These are phyloP conservation scores for Rotaria sp. DNA, from an alignment of 2,888 invertebrate species.

Conservation along the genomic window DNA sequence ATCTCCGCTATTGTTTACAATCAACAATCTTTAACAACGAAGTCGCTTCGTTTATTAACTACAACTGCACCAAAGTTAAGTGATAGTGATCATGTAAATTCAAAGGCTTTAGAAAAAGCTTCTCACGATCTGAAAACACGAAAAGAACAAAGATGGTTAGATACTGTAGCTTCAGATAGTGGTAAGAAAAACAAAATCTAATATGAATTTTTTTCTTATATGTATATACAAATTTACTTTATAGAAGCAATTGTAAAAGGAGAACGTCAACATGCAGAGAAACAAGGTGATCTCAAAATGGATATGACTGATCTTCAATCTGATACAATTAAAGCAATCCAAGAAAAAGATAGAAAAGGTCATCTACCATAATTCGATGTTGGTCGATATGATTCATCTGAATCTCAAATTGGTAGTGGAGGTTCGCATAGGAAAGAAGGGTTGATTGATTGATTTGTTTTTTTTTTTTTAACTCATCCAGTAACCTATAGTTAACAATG, in stretches of 20 bases:
- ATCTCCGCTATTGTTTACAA: background rate
- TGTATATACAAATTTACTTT: background rate
- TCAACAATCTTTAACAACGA: background rate
- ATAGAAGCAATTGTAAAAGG: background rate
- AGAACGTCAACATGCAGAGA: background rate
- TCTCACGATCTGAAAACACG: background rate
- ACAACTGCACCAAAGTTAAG: background rate
- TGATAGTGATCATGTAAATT: background rate
- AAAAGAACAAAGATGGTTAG: background rate
- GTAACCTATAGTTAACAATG: background rate
- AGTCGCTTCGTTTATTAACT: background rate
- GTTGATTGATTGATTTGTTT: too few species aligned
- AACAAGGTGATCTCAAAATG: background rate
- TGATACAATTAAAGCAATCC: background rate
- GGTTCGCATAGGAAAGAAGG: background rate
- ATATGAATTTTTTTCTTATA: too few species aligned
- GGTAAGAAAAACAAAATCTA: background rate
- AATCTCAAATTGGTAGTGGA: background rate
- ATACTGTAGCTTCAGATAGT: background rate
- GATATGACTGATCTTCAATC: background rate
- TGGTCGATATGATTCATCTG: background rate
- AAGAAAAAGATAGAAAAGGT: background rate
- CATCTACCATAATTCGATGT: background rate
- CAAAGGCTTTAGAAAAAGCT: background rate
- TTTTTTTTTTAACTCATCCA: background rate